These are phyloP conservation scores for Pheucticus melanocephalus DNA, from an alignment of 2,113 vertebrate genomes.

Conservation along the genomic window DNA sequence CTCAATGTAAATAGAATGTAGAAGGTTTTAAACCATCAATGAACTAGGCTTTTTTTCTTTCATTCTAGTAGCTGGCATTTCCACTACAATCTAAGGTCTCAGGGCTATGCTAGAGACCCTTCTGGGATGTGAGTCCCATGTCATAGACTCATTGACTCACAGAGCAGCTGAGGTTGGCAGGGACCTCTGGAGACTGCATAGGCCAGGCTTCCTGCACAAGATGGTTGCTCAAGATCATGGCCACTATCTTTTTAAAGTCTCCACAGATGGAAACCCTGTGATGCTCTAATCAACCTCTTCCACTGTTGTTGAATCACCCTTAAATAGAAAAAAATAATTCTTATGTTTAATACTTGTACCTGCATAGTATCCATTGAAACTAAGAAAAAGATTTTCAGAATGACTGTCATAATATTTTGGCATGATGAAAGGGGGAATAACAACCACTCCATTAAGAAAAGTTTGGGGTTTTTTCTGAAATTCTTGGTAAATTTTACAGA, in stretches of 20 bases:
- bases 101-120: background rate
- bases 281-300: background rate
- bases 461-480: background rate
- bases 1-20: background rate
- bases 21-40: background rate
- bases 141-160: accelerated
- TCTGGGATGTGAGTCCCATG: background rate
- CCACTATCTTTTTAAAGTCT: background rate
- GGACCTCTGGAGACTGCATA: background rate
- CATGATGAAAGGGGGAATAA: background rate
- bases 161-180: background rate
- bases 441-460: background rate
- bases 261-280: accelerated
- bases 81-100: background rate
- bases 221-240: accelerated
- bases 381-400: background rate
- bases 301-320: background rate
- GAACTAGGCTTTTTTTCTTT: background rate
- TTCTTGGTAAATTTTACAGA: background rate
- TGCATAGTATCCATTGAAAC: background rate
- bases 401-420: background rate
- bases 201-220: background rate
- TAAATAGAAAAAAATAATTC: too few species aligned
- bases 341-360: background rate
- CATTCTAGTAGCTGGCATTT: background rate